A percentile compares a stretch with the other conserved stretches of the same genome.
These are phyloP conservation scores for Cephus nigrinus DNA, from an alignment of 2,888 invertebrate species.

Conservation along the genomic window DNA sequence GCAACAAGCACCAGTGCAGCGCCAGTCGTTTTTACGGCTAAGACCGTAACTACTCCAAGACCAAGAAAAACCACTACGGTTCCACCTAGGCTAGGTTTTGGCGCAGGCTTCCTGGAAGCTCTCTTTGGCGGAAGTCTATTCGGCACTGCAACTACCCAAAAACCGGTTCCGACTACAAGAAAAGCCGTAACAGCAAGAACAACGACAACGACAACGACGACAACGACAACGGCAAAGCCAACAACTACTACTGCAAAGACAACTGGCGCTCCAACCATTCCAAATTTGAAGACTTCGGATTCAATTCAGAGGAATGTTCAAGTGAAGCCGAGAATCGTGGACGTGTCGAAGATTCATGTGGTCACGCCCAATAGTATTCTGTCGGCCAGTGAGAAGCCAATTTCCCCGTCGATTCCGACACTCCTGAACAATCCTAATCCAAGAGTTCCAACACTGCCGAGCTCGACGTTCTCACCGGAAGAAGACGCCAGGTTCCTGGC, in stretches of 20 bases:
- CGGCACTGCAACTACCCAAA: constrained; percentile 31
- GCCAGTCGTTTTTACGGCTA: constrained; percentile 39
- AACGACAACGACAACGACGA: constrained; percentile 65
- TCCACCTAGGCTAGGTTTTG: constrained; percentile 53
- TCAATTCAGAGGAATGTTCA: constrained; percentile 13
- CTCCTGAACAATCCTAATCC: constrained; percentile 41
- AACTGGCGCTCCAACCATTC: not conserved
- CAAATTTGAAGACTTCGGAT: not conserved
- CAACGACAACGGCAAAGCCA: constrained; percentile 36
- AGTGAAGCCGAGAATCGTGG: constrained; percentile 28
- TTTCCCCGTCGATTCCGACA: constrained; percentile 12
- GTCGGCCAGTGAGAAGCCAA: constrained; percentile 37
- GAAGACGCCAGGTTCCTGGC: constrained; percentile 58
- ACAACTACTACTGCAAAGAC: constrained; percentile 27
- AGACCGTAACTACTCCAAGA: constrained; percentile 40
- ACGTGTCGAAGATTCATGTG: constrained; percentile 34
- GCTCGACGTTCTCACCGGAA: constrained; percentile 52
- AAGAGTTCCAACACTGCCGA: constrained; percentile 27
- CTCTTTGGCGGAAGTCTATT: constrained; percentile 56
- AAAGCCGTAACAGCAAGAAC: constrained; percentile 59
- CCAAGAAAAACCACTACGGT: constrained; percentile 61
- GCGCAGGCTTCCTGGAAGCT: constrained; percentile 50
- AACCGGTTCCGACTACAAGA: constrained; percentile 36
- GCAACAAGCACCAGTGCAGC: constrained; percentile 26
- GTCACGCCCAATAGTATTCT: constrained; percentile 43